phyloP scores from a whole-genome alignment of 2,888 invertebrate species.

The Dicranocentrus wangi region DNA sequence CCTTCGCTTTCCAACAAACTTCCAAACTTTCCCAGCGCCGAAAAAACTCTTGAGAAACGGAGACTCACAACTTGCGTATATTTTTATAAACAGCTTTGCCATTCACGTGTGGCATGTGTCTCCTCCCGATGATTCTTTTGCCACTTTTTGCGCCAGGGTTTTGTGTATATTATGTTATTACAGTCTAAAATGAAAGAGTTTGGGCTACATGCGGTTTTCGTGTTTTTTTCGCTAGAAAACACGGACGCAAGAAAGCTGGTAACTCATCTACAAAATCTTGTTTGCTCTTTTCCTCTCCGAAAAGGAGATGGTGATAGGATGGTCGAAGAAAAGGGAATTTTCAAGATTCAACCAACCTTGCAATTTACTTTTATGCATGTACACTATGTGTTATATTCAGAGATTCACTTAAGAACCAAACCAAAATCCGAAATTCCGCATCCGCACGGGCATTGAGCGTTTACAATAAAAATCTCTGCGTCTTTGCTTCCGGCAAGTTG shows the following conservation, averaged over 20 bases:
- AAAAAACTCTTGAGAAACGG: background rate
- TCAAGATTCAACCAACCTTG: slow-evolving; percentile 33
- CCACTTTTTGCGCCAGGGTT: background rate
- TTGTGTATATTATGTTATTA: background rate
- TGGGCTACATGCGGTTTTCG: background rate
- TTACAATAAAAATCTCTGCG: too few relatives aligned
- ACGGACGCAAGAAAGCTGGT: too few relatives aligned
- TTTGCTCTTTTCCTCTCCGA: background rate
- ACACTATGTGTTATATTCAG: too few relatives aligned
- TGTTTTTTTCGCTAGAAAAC: background rate
- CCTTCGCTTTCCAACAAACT: slow-evolving; percentile 2
- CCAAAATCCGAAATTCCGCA: too few relatives aligned
- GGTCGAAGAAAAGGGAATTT: slow-evolving; percentile 17
- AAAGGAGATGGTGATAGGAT: slow-evolving; percentile 1
- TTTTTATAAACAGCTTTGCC: background rate
- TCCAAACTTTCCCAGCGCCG: background rate
- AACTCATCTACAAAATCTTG: too few relatives aligned
- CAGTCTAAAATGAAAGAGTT: slow-evolving; percentile 23
- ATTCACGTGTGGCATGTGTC: slow-evolving; percentile 5
- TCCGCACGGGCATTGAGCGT: too few relatives aligned
- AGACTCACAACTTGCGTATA: background rate
- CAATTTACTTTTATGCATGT: slow-evolving; percentile 23
- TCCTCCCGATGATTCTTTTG: slow-evolving; percentile 14
- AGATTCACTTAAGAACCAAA: slow-evolving; percentile 9
- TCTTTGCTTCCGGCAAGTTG: too few relatives aligned